Percentiles rank a stretch among this genome's conserved stretches.
These are phyloP conservation scores for Donacobius atricapilla DNA, from an alignment of 2,113 vertebrate genomes.

Conservation along the genomic window DNA sequence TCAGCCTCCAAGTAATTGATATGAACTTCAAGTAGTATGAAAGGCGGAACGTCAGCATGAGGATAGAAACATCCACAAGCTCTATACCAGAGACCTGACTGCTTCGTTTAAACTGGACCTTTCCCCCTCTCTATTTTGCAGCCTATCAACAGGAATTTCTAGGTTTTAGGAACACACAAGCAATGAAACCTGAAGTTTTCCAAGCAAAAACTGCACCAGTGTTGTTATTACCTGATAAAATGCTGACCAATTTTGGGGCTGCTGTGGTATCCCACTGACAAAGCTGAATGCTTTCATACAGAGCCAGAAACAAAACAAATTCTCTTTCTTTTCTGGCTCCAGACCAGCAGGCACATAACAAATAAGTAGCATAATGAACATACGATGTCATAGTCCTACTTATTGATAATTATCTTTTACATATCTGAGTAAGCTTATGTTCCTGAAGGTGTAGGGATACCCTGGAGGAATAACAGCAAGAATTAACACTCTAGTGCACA, in stretches of 20 bases:
- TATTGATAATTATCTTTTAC: conserved; percentile 74
- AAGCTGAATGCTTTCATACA: background rate
- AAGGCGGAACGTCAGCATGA: background rate
- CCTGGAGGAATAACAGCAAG: conserved; percentile 70
- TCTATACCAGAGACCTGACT: background rate
- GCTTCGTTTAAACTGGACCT: background rate
- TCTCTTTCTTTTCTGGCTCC: background rate
- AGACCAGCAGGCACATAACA: background rate
- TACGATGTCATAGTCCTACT: conserved; percentile 2
- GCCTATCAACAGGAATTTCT: background rate
- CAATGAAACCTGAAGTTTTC: background rate
- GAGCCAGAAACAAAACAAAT: background rate
- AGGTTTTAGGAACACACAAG: background rate
- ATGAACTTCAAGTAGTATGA: background rate
- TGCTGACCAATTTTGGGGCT: background rate
- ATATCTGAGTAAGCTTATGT: conserved; percentile 63
- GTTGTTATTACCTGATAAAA: background rate
- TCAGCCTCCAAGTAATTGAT: background rate
- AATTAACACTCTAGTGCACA: conserved; percentile 76
- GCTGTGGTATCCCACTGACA: background rate
- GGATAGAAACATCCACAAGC: background rate
- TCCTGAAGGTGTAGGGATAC: conserved; percentile 71
- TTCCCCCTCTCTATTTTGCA: background rate
- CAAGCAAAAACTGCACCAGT: background rate
- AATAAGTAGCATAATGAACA: conserved; percentile 28